Evolutionary conservation across 2,888 invertebrate species (phyloP).

Genomic region (Drosophila melanosoma): DNA sequence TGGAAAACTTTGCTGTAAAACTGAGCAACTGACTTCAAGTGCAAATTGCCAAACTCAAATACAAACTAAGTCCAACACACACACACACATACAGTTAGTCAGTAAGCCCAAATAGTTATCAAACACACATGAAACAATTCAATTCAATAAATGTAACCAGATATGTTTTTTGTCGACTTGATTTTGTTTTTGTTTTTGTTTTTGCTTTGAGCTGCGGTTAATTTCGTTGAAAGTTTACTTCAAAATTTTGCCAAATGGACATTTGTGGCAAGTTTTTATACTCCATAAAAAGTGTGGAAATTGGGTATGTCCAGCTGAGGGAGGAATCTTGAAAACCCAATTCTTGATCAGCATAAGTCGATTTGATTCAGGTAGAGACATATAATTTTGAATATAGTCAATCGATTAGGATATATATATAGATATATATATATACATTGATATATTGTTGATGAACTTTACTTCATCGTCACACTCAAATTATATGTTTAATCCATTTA

Average conservation of each 20-base stretch:
- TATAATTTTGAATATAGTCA: background rate
- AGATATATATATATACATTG: no score
- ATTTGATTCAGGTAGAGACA: background rate
- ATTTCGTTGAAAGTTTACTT: constrained; percentile 58
- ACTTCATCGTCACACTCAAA: no score
- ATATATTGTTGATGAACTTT: no score
- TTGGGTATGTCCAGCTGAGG: background rate
- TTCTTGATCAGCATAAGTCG: background rate
- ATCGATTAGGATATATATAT: no score
- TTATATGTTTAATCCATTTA: no score
- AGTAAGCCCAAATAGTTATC: constrained; percentile 63
- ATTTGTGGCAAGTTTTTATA: constrained; percentile 44
- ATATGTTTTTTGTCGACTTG: constrained; percentile 58
- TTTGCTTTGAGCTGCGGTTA: constrained; percentile 66
- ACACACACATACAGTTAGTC: background rate
- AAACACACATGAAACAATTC: constrained; percentile 68
- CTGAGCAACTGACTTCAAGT: constrained; percentile 46
- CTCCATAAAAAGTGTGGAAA: background rate
- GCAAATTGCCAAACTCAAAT: constrained; percentile 67
- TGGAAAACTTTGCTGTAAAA: constrained; percentile 69
- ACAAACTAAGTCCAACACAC: constrained; percentile 20
- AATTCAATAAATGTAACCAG: constrained; percentile 71
- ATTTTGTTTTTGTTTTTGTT: constrained; percentile 26
- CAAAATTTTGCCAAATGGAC: constrained; percentile 39
- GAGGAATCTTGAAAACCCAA: background rate